phyloP scores from a whole-genome alignment of 1,140 invertebrate genomes.

The Neodiprion pinetum region DNA sequence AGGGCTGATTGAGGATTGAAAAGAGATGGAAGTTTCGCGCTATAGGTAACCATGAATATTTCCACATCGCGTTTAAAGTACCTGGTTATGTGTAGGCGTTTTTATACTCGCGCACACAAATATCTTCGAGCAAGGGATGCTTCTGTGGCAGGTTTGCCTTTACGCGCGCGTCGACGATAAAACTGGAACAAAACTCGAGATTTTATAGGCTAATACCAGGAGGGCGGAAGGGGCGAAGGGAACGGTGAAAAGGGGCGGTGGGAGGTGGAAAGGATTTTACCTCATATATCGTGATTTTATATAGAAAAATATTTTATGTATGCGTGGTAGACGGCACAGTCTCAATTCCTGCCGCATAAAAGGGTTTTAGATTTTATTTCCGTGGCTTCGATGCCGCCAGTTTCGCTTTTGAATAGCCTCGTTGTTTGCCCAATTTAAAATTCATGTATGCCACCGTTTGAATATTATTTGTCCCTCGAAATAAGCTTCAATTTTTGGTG shows the following conservation, averaged over 20 bases:
- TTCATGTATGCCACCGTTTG: conserved; percentile 7
- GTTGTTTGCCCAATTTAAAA: conserved; percentile 6
- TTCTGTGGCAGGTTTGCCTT: conserved; percentile 5
- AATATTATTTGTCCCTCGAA: not conserved
- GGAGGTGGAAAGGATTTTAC: conserved; percentile 9
- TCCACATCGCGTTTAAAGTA: too few relatives aligned
- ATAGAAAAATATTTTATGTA: conserved; percentile 41
- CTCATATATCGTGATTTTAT: conserved; percentile 45
- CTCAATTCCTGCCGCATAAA: conserved; percentile 7
- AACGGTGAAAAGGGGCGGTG: conserved; percentile 24
- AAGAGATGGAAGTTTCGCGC: too few relatives aligned
- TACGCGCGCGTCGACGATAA: conserved; percentile 27
- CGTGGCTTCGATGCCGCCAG: not conserved
- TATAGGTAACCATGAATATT: too few relatives aligned
- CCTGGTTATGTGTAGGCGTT: too few relatives aligned
- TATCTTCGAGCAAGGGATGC: not conserved
- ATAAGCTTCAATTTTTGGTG: conserved; percentile 1
- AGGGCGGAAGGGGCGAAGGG: conserved; percentile 9
- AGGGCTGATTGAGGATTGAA: too few relatives aligned
- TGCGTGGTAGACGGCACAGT: conserved; percentile 21
- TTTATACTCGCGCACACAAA: not conserved
- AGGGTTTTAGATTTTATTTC: conserved; percentile 7
- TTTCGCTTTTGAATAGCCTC: not conserved
- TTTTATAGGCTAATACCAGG: conserved; percentile 50
- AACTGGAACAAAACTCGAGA: conserved; percentile 47